Conservation (phyloP, 2,888 invertebrate genomes). For the Zhengitettix transpicula region DNA sequence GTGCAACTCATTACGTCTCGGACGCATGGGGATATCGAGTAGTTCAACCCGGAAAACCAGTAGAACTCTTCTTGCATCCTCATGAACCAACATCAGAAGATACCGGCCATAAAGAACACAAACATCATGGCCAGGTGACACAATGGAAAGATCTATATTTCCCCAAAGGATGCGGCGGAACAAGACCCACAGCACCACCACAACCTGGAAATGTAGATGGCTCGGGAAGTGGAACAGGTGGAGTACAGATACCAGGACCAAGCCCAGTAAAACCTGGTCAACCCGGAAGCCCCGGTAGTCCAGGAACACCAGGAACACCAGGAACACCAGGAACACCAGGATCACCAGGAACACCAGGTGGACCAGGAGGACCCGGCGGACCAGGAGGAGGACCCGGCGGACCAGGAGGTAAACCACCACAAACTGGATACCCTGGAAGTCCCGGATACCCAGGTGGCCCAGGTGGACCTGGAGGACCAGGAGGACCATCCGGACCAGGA, state of each 20-base stretch:
- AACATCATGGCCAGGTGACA: constrained; percentile 36
- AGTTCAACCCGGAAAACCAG: constrained; percentile 47
- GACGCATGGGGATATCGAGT: constrained; percentile 63
- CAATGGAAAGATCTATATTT: constrained; percentile 53
- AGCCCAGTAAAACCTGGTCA: constrained; percentile 8
- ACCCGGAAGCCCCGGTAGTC: constrained; percentile 9
- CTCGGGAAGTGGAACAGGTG: neutral
- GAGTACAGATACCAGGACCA: neutral
- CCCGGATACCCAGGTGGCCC: constrained; percentile 18
- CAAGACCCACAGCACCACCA: constrained; percentile 1
- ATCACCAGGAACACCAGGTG: constrained; percentile 14
- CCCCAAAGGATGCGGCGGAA: constrained; percentile 49
- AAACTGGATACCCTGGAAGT: constrained; percentile 14
- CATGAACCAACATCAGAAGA: constrained; percentile 27
- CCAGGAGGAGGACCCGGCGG: constrained; percentile 15
- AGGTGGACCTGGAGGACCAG: constrained; percentile 16
- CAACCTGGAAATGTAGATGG: constrained; percentile 8
- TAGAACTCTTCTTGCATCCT: constrained; percentile 44
- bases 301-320: constrained; percentile 15
- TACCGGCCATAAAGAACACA: constrained; percentile 16
- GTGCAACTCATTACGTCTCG: constrained; percentile 59
- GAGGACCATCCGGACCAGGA: constrained; percentile 22
- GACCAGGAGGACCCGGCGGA: constrained; percentile 13
- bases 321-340: constrained; percentile 23
- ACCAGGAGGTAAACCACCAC: constrained; percentile 13